Evolutionary conservation across 2,888 invertebrate genomes (phyloP).

Genomic region (Adineta ricciae): DNA sequence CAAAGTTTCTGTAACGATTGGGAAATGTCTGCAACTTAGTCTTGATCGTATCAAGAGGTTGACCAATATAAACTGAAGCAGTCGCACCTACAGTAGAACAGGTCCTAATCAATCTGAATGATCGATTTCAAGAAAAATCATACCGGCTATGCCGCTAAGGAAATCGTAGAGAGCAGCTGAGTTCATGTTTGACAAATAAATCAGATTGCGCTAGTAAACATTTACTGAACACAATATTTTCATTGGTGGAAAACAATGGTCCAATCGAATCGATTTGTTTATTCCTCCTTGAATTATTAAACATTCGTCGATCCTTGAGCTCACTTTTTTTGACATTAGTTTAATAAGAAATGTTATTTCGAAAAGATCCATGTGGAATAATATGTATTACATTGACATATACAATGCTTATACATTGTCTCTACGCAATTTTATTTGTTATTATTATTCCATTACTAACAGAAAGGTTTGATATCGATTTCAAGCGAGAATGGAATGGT

Average conservation of each 20-base stretch:
- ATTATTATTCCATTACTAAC: slow-evolving; percentile 70
- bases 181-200: background rate
- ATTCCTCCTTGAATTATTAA: background rate
- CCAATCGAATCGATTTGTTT: background rate
- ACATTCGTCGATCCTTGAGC: background rate
- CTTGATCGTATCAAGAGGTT: slow-evolving; percentile 94
- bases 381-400: slow-evolving; percentile 71
- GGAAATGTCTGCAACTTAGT: slow-evolving; percentile 99
- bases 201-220: background rate
- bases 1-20: slow-evolving; percentile 70
- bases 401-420: slow-evolving; percentile 69
- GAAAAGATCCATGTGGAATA: slow-evolving; percentile 72
- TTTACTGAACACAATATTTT: background rate
- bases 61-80: slow-evolving; percentile 86
- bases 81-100: slow-evolving; percentile 64
- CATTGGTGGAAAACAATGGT: background rate
- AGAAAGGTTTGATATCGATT: slow-evolving; percentile 57
- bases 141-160: slow-evolving; percentile 27
- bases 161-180: slow-evolving; percentile 23
- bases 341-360: slow-evolving; percentile 56
- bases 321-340: background rate
- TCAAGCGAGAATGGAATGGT: no score
- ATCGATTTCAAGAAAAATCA: background rate
- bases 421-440: slow-evolving; percentile 74
- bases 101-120: background rate